phyloP scores from a whole-genome alignment of 1,140 invertebrate species.

The Aphidius ervi region DNA sequence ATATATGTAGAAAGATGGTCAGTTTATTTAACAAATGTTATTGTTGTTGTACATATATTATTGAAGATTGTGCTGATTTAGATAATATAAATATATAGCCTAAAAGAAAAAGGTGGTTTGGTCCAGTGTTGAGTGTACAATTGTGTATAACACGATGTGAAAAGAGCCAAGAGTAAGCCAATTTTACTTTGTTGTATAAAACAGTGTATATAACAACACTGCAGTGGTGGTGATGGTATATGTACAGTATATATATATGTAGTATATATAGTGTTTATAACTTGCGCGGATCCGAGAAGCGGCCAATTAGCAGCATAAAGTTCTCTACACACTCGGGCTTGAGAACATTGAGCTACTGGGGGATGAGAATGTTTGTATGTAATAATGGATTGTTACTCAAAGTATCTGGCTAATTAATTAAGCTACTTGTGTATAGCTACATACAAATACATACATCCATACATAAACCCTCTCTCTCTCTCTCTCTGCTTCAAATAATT shows the following conservation, averaged over 20 bases:
- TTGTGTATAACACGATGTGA: too few species aligned
- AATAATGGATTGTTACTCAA: slow-evolving; percentile 55
- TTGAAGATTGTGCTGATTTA: too few species aligned
- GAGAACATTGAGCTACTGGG: slow-evolving; percentile 17
- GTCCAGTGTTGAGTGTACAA: too few species aligned
- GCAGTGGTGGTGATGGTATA: too few species aligned
- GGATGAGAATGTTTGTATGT: slow-evolving; percentile 50
- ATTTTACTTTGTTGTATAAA: too few species aligned
- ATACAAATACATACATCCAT: slow-evolving; percentile 24
- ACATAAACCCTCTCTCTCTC: neutral
- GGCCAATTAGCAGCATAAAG: slow-evolving; percentile 55
- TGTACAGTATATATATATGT: too few species aligned
- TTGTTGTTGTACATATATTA: too few species aligned
- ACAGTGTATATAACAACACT: too few species aligned
- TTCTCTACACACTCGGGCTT: slow-evolving; percentile 38
- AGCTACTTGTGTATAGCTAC: slow-evolving; percentile 36
- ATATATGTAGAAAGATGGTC: too few species aligned
- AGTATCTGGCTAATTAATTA: slow-evolving; percentile 56
- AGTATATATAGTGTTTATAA: slow-evolving; percentile 45
- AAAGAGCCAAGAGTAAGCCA: too few species aligned
- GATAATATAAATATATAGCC: slow-evolving; percentile 11
- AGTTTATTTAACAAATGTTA: too few species aligned
- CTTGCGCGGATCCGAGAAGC: slow-evolving; percentile 47
- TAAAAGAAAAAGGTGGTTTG: too few species aligned
- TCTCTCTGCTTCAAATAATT: neutral